Evolutionary conservation across 2,888 invertebrate genomes (phyloP), one percentile per base, ranked within the genome.

Genomic region (Pyrrhia umbra): DNA sequence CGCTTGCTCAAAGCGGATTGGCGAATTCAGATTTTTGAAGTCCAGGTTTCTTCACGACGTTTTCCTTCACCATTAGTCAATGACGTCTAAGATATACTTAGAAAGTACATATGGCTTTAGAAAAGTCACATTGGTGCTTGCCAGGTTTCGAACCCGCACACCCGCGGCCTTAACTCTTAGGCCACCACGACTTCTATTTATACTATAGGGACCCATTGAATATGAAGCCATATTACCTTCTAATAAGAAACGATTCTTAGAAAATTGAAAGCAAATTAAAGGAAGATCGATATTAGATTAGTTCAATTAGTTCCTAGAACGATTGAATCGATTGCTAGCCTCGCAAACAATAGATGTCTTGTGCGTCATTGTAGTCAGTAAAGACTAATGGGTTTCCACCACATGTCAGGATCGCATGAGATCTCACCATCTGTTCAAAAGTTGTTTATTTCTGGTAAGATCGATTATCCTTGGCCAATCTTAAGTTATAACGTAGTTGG

Each of bases 331-430:
- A n/a, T 65, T 51, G 40, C 1, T 27, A 43, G 30, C 68, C 68
- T 69, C 64, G 52, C 47, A 57, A 52, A 47, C 52, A 64, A 65
- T 69, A 16, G 15, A 30, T 6, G 13, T 50, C 8, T 6, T 9
- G 40, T 68, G 45, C 51, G 59, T 49, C 51, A 72, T 56, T 50
- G 20, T 56, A 13, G 6, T 8, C 8, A 27, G 50, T 34, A 43
- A 6, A 9, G 6, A 39, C 20, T 50, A 62, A 70, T 64, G 15
- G 21, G 13, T 45, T 52, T 56, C 56, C 55, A 66, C 43, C 73
- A 73, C 61, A 64, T 65, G 75, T 23, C 58, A 23, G 27, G 34
- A 45, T 79, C 58, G 23, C 65, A 61, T 75, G 76, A 34, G 74
- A 79, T 42, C 25, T 5, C 30, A 23, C 51, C 80, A 81, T 73